Evolutionary conservation across 2,113 vertebrate species (phyloP), one percentile per base, ranked within the genome.

Genomic region (Bambusicola thoracicus): DNA sequence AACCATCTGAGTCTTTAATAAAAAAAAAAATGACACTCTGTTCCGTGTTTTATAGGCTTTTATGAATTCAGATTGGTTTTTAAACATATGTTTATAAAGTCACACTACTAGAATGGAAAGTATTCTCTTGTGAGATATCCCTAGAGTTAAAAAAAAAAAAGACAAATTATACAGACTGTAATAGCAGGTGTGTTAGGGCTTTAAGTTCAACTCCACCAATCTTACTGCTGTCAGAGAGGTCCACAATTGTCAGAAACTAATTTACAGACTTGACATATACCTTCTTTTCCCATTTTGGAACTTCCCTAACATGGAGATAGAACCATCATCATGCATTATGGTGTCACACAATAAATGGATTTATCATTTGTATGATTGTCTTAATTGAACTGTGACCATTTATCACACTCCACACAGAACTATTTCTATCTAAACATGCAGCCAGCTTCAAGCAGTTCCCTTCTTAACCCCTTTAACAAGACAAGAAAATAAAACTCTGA

Each of bases 11-110:
- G 68, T 34, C 15, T 69, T 72, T 84, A 87, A 88, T 86, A 78
- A 18, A 96, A 94, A 94, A 94, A 94, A 86, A 94, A 93, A 22
- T 91, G 1, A 91, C 51, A 49, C 83, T 68, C 68, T 88, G 68
- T 65, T n/a, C 66, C 58, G 59, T 77, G 74, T 87, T 92, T 93
- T 85, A 80, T n/a, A 92, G 51, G 36, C 16, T 78, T 2, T 61
- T 78, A 90, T 51, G 21, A 91, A 78, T 94, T 90, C 78, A 90
- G 27, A 61, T 27, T 90, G 61, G 16, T 85, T 94, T 95, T 92
- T 56, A 85, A 90, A 75, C 46, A 74, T 21, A 19, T 77, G 11
- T 81, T 93, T 80, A 74, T 40, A 70, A 65, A 93, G 29, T 41
- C 67, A 89, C 34, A 14, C 46, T 74, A n/a, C 34, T 7, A 10